Conservation (phyloP, 2,797 vertebrate species). For the Gymnocypris eckloni region DNA sequence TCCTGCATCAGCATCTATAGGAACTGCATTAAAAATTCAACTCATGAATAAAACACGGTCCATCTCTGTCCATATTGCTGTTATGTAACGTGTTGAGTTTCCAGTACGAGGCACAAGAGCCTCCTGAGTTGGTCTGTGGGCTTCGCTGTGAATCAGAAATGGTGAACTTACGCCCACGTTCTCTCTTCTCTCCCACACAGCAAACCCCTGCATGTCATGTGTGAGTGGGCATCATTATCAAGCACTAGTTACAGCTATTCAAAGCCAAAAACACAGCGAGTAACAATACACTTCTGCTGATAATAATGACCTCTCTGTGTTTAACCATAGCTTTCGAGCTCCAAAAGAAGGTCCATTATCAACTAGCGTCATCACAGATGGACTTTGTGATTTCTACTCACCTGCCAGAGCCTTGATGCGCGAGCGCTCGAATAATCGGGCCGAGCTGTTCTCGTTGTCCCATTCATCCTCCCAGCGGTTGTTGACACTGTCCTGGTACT, state of each 20-base stretch:
- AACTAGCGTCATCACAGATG: background rate
- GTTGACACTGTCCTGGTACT: constrained; percentile 92
- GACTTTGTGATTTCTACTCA: constrained; percentile 65
- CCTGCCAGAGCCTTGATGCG: constrained; percentile 96
- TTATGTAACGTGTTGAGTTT: constrained; percentile 15
- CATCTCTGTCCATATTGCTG: constrained; percentile 19
- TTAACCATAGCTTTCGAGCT: background rate
- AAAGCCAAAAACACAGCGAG: background rate
- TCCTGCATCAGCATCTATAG: background rate
- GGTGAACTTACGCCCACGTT: constrained; percentile 28
- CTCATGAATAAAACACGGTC: constrained; percentile 16
- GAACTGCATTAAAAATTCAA: constrained; percentile 11
- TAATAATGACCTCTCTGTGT: background rate
- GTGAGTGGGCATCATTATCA: constrained; percentile 1
- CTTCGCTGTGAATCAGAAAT: constrained; percentile 1
- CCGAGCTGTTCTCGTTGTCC: constrained; percentile 98
- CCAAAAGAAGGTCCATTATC: background rate
- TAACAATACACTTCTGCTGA: background rate
- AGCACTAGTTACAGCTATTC: constrained; percentile 5
- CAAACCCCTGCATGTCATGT: background rate
- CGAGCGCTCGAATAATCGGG: constrained; percentile 92
- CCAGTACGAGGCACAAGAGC: background rate
- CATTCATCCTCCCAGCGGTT: constrained; percentile 97
- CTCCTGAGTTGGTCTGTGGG: background rate
- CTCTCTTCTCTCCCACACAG: constrained; percentile 22